Base-by-base conservation (phyloP, 2,888 invertebrate genomes). In the Rotaria sp. region DNA sequence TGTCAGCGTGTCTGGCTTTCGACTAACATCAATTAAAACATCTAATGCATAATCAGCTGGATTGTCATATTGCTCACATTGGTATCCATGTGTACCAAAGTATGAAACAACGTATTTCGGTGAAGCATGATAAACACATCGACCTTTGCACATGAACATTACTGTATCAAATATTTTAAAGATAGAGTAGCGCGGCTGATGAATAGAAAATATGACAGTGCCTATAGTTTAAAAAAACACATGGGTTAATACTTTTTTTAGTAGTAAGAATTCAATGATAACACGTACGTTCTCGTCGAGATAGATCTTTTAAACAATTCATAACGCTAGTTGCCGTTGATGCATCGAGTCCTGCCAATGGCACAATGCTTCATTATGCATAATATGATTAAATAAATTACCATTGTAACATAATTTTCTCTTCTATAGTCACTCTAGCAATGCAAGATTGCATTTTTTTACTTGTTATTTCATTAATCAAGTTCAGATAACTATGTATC, bases 191-290 rank as follows among this genome's bases (percentile, higher is more conserved):
- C 80, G 80, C 15, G 45, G 80, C 45, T 80, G 80, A 45, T 80
- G 91, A 57, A 91, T 91, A 45, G 91, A 91, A 87, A 91, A 90
- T 10, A 91, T 89, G 52, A 91, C 89, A 10, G 91, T 91, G 45
- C 89, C 88, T 35, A 90, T 90, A 5, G 21, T 52, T 67, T 2
- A 30, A 35, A 10, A 45, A 5, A 45, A 84, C 24, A 18, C 90
- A 88, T 86, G 91, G 86, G 85, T 91, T 91, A 88, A 15, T 88
- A 1, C 11, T 26, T 0, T 11, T 10, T 24, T 41, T 30, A 26
- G 45, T 26, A n/a, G 2, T 2, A 0, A 1, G 7, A 48, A 1
- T 2, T 24, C 8, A 2, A 26, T 75, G n/a, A 21, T n/a, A 67
- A 30, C 2, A 80, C 80, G n/a, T n/a, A 50, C 89, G 88, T 21